Evolutionary conservation across 2,113 vertebrate species (phyloP), one percentile per base, ranked within the genome.

Genomic region (Apistogramma diplotaenia): DNA sequence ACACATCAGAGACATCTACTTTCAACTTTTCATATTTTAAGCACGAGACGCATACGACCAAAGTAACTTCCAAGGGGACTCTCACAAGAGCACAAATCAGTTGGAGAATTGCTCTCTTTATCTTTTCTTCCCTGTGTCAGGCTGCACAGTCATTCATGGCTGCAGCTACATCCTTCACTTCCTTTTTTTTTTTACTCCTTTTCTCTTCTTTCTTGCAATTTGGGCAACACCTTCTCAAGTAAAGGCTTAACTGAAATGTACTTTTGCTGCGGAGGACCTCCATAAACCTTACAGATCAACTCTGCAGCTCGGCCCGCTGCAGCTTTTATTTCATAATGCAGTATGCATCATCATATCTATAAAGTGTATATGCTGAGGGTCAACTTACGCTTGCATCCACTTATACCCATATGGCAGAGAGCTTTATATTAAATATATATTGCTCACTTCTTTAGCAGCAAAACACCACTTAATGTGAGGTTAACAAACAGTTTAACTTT

Each of bases 81-180:
- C 61, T 87, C 83, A 62, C 40, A 88, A 70, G 85, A 85, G 85
- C 76, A 78, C 56, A 77, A 91, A 92, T 89, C 90, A 87, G 76
- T 81, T 72, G 81, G 88, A 90, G 85, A 87, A 85, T 87, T 76
- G 84, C 79, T 67, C 86, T 93, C 85, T 89, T 93, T 89, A 92
- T 84, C 78, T 83, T 53, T 83, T 79, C 76, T 49, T 58, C 37
- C 59, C 65, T 19, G 25, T 67, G 40, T 62, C 85, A 79, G 61
- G 23, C 61, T 60, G 61, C 76, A 60, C 65, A 74, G 75, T 82
- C 87, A 79, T 79, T 87, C 25, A 29, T 5, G 55, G 57, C 72
- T 57, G 53, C 23, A 78, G 43, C 65, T 79, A 85, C 40, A 60
- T 77, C 37, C n/a, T 60, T 16, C 71, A 57, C 53, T 65, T 81